Conservation (phyloP, 2,113 vertebrate genomes). For the Connochaetes taurinus region DNA sequence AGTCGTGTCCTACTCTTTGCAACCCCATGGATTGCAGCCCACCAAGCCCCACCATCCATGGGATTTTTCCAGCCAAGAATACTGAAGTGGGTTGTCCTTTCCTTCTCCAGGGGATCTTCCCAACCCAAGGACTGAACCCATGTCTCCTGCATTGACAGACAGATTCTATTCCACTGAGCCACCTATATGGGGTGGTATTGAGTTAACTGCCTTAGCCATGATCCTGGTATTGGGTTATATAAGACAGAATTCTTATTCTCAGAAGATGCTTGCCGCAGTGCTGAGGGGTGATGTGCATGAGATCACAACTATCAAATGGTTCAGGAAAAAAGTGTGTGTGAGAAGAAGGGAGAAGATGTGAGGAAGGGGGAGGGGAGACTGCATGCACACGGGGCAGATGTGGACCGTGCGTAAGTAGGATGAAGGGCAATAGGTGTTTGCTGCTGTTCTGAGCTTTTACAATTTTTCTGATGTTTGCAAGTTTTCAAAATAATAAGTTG, state of each 20-base stretch:
- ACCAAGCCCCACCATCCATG: background rate
- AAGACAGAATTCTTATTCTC: background rate
- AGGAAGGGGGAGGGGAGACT: no score
- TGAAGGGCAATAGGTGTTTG: rapidly evolving
- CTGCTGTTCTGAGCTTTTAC: background rate
- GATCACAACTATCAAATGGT: background rate
- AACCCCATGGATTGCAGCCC: background rate
- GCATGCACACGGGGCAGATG: rapidly evolving
- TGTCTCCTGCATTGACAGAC: background rate
- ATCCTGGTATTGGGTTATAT: background rate
- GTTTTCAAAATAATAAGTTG: background rate
- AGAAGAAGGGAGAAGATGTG: rapidly evolving
- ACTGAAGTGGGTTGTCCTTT: background rate
- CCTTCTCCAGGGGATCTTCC: background rate
- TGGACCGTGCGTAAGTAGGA: rapidly evolving
- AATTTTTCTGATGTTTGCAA: background rate
- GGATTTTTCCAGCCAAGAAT: background rate
- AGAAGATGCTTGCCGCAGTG: no score
- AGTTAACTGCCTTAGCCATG: background rate
- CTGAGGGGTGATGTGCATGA: background rate
- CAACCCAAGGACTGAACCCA: background rate
- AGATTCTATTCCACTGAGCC: background rate
- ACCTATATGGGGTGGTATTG: background rate
- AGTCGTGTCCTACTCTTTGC: background rate
- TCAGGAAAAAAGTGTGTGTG: background rate